phyloP scores from a whole-genome alignment of 2,888 invertebrate species.

The Apamea sordens region DNA sequence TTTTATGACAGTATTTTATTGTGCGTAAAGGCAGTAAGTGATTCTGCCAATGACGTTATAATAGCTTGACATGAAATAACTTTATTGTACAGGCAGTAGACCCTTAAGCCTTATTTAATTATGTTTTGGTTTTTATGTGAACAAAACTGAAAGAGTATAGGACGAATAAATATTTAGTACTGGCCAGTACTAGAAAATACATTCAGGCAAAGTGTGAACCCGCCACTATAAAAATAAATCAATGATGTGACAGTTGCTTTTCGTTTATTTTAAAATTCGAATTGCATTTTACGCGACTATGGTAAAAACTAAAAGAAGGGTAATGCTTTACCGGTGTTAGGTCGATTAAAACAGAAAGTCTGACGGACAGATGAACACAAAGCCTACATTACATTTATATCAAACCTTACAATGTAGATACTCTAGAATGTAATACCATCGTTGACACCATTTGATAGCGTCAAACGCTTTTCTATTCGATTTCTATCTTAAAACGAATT shows the following conservation, averaged over 20 bases:
- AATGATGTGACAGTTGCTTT: not conserved
- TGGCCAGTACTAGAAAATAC: not conserved
- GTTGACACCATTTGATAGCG: slow-evolving; percentile 37
- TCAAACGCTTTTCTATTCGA: slow-evolving; percentile 68
- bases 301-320: not conserved
- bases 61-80: slow-evolving; percentile 42
- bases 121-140: slow-evolving; percentile 3
- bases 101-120: not conserved
- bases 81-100: slow-evolving; percentile 18
- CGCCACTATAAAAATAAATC: not conserved
- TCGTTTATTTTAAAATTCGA: not conserved
- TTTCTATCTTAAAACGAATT: slow-evolving; percentile 71
- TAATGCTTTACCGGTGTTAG: not conserved
- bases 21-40: slow-evolving; percentile 56
- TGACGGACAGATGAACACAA: too few species aligned
- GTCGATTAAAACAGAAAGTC: not conserved
- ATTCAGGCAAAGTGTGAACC: not conserved
- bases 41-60: slow-evolving; percentile 62
- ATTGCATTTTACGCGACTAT: not conserved
- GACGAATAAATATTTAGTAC: not conserved
- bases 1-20: slow-evolving; percentile 63
- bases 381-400: too few species aligned
- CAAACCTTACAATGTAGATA: slow-evolving; percentile 24
- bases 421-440: slow-evolving; percentile 12
- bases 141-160: not conserved